Evolutionary conservation across 2,113 vertebrate genomes (phyloP).

Genomic region (Pluvianellus socialis): DNA sequence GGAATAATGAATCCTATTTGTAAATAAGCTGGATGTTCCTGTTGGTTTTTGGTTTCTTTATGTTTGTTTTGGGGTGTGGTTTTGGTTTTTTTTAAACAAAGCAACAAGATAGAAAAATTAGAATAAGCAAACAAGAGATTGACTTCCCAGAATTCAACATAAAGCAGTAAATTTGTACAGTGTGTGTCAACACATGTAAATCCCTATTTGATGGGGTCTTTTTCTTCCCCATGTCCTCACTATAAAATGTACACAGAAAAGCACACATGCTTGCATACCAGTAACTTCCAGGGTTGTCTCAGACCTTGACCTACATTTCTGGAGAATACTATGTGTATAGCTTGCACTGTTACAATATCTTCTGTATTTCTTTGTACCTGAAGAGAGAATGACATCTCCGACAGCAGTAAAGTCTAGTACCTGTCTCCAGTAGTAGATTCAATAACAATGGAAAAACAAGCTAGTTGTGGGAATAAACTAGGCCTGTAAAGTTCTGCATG

Average conservation of each 20-base stretch:
- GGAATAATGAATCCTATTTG: background rate
- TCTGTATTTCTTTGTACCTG: background rate
- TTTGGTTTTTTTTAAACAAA: background rate
- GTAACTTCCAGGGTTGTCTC: background rate
- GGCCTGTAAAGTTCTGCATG: background rate
- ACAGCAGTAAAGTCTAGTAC: background rate
- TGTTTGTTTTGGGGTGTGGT: background rate
- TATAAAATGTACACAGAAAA: background rate
- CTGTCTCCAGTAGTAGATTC: background rate
- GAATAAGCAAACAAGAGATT: background rate
- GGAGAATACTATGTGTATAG: background rate
- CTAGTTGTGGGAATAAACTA: background rate
- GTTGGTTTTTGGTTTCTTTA: background rate
- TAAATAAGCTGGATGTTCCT: background rate
- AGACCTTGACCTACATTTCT: background rate
- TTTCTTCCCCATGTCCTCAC: background rate
- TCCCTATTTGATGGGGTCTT: fast-evolving
- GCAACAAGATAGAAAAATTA: background rate
- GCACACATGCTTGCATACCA: background rate
- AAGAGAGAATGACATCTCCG: background rate
- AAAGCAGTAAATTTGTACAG: background rate
- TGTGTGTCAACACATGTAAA: background rate
- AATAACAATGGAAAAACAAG: background rate
- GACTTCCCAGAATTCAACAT: background rate
- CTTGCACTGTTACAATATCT: background rate